Evolutionary conservation across 1,140 invertebrate species (phyloP).

Genomic region (Sarcophaga peregrina): DNA sequence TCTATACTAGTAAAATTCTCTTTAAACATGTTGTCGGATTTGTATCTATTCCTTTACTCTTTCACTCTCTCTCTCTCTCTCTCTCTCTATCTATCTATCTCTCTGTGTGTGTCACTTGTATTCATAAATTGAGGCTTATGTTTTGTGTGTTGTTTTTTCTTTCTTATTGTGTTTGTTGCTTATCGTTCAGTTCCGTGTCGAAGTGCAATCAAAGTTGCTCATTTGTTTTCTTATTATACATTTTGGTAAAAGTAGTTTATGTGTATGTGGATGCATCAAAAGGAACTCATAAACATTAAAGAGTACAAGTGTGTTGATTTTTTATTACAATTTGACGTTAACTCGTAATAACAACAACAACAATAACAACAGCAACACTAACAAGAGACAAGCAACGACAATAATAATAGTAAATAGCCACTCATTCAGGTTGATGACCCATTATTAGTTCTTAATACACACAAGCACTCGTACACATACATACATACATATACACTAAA

Average conservation of each 20-base stretch:
- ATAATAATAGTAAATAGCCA: too few relatives aligned
- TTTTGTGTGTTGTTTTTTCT: background rate
- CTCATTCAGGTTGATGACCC: slow-evolving; percentile 9
- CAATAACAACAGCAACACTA: background rate
- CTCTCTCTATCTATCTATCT: background rate
- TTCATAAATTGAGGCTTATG: background rate
- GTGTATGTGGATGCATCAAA: background rate
- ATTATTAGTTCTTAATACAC: background rate
- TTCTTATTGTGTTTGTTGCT: background rate
- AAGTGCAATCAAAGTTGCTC: slow-evolving; percentile 13
- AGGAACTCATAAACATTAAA: background rate
- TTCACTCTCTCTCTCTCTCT: background rate
- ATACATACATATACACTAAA: too few relatives aligned
- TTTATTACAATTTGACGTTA: background rate
- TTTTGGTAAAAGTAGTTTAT: background rate
- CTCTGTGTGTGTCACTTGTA: too few relatives aligned
- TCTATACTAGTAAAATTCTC: background rate
- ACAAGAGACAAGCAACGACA: background rate
- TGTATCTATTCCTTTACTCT: background rate
- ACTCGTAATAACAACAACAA: background rate
- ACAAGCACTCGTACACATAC: too few relatives aligned
- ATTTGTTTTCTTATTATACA: background rate
- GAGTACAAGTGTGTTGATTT: background rate
- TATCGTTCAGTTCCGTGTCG: background rate
- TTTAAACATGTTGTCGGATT: background rate